A percentile compares a stretch with the other conserved stretches of the same genome.
These are phyloP conservation scores for Eurypyga helias DNA, from an alignment of 2,113 vertebrate species.

Conservation along the genomic window DNA sequence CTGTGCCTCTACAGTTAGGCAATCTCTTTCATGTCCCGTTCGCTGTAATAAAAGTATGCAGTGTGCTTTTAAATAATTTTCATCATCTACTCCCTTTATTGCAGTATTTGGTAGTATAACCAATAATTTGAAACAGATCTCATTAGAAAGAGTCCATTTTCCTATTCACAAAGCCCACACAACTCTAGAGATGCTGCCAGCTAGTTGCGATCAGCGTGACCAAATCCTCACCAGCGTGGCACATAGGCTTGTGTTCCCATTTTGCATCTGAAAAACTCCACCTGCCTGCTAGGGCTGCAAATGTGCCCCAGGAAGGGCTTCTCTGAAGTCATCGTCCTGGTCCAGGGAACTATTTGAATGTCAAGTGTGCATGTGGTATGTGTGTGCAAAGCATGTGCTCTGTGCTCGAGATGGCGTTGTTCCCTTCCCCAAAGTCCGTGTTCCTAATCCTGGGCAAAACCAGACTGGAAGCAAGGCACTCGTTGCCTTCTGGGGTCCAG, in stretches of 20 bases:
- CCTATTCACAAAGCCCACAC: not conserved
- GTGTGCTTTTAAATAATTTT: not conserved
- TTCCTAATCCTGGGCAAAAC: not conserved
- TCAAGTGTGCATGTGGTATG: accelerated
- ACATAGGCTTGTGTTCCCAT: not conserved
- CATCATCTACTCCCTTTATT: not conserved
- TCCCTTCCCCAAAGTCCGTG: not conserved
- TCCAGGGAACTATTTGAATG: not conserved
- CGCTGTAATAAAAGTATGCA: not conserved
- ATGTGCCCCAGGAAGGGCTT: not conserved
- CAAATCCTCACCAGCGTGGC: not conserved
- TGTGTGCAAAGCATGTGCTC: no score
- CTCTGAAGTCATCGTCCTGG: not conserved
- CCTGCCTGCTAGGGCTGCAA: not conserved
- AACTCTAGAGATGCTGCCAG: not conserved
- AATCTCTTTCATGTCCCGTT: not conserved
- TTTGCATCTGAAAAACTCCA: not conserved
- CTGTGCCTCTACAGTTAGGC: not conserved
- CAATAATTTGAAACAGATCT: not conserved
- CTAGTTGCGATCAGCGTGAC: not conserved
- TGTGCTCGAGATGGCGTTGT: not conserved
- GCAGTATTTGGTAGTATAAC: not conserved
- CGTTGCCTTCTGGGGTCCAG: not conserved
- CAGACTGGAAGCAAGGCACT: not conserved
- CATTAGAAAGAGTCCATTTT: not conserved